Conservation (phyloP, 2,113 vertebrate species). For the Tragelaphus scriptus region DNA sequence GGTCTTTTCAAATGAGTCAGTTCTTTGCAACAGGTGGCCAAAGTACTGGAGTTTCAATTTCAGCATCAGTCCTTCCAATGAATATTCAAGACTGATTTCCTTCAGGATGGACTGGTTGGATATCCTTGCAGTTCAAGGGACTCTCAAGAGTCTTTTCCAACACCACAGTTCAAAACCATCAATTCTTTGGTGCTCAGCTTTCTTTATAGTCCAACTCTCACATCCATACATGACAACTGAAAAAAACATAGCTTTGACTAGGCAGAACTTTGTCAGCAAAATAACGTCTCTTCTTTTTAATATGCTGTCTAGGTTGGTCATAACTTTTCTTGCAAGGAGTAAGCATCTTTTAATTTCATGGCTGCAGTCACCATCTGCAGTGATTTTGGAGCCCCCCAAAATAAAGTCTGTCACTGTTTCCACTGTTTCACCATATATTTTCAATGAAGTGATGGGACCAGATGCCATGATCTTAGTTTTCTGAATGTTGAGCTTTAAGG, state of each 20-base stretch:
- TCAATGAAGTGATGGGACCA: neutral
- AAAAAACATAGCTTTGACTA: neutral
- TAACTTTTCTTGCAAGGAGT: neutral
- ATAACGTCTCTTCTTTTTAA: neutral
- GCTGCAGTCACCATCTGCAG: neutral
- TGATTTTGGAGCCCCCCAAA: neutral
- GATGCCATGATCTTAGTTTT: neutral
- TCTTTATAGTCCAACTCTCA: neutral
- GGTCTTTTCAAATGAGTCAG: neutral
- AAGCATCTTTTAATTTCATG: neutral
- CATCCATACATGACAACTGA: neutral
- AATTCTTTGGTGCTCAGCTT: neutral
- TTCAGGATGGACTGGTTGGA: neutral
- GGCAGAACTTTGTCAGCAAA: neutral
- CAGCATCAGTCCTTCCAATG: neutral
- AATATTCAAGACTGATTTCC: neutral
- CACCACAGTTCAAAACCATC: neutral
- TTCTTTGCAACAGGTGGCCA: fast-evolving
- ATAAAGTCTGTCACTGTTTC: neutral
- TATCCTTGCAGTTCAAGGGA: neutral
- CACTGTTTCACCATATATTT: neutral
- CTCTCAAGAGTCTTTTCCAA: neutral
- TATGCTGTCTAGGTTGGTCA: neutral
- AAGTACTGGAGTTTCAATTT: neutral
- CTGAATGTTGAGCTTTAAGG: neutral